Conservation (phyloP, 2,888 invertebrate genomes). For the Steinernema hermaphroditum region DNA sequence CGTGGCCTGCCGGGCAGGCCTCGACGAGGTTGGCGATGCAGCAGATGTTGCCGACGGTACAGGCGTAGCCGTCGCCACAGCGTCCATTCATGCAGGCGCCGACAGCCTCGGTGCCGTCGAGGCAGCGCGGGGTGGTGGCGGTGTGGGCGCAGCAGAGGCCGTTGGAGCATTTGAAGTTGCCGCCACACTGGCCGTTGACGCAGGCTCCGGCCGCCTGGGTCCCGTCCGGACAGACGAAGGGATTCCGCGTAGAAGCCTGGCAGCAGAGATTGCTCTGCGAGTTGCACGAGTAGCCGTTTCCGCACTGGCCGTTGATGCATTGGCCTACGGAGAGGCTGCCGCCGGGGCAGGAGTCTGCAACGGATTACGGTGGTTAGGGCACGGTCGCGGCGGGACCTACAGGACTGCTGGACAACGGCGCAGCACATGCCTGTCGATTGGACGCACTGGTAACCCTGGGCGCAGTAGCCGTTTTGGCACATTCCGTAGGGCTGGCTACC, state of each 20-base stretch:
- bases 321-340: constrained; percentile 55
- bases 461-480: constrained; percentile 43
- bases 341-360: constrained; percentile 56
- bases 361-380: background rate
- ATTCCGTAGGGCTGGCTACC: constrained; percentile 40
- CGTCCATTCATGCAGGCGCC: constrained; percentile 64
- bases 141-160: constrained; percentile 65
- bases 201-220: constrained; percentile 66
- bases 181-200: constrained; percentile 65
- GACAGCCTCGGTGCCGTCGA: constrained; percentile 60
- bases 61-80: constrained; percentile 58
- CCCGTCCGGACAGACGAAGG: constrained; percentile 65
- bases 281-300: constrained; percentile 56
- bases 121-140: constrained; percentile 55
- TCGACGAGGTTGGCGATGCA: constrained; percentile 53
- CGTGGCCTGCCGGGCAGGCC: constrained; percentile 61
- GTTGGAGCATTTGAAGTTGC: constrained; percentile 63
- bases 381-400: constrained; percentile 4
- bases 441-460: constrained; percentile 58
- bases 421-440: constrained; percentile 42
- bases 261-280: constrained; percentile 49
- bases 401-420: constrained; percentile 16
- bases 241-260: constrained; percentile 47
- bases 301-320: constrained; percentile 54
- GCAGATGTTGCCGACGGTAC: constrained; percentile 62